Evolutionary conservation across 2,113 vertebrate genomes (phyloP).

Genomic region (Stigmatopora argus): DNA sequence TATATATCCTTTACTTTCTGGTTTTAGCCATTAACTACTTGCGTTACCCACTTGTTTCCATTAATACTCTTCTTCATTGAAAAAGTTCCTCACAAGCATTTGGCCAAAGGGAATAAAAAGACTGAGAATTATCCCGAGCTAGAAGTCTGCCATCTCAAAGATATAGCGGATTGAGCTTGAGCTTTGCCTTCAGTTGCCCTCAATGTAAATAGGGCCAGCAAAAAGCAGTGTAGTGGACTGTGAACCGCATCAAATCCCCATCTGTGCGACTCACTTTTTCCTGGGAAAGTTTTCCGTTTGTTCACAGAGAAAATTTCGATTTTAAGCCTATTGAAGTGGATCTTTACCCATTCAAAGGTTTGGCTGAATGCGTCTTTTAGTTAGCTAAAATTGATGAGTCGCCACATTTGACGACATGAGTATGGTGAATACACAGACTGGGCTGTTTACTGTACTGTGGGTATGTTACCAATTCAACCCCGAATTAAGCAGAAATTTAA

Average conservation of each 20-base stretch:
- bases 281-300: slow-evolving; percentile 72
- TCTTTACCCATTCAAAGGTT: slow-evolving; percentile 69
- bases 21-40: not conserved
- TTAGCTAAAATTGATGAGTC: slow-evolving; percentile 15
- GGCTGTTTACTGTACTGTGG: not conserved
- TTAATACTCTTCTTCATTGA: slow-evolving; percentile 13
- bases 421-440: not conserved
- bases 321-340: slow-evolving; percentile 78
- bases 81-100: slow-evolving; percentile 9
- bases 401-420: not conserved
- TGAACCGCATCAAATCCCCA: slow-evolving; percentile 77
- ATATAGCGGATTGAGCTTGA: slow-evolving; percentile 59
- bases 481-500: not conserved
- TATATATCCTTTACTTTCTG: not conserved
- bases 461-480: not conserved
- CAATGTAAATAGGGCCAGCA: slow-evolving; percentile 63
- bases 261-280: slow-evolving; percentile 52
- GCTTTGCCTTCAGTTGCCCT: slow-evolving; percentile 61
- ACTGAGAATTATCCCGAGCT: slow-evolving; percentile 43
- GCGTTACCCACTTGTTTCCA: slow-evolving; percentile 8
- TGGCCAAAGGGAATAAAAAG: slow-evolving; percentile 17
- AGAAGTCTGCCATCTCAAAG: slow-evolving; percentile 53
- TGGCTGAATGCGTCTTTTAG: slow-evolving; percentile 65
- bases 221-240: slow-evolving; percentile 74
- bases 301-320: slow-evolving; percentile 73